Evolutionary conservation across 1,140 invertebrate genomes (phyloP).

Genomic region (Polyergus mexicanus): DNA sequence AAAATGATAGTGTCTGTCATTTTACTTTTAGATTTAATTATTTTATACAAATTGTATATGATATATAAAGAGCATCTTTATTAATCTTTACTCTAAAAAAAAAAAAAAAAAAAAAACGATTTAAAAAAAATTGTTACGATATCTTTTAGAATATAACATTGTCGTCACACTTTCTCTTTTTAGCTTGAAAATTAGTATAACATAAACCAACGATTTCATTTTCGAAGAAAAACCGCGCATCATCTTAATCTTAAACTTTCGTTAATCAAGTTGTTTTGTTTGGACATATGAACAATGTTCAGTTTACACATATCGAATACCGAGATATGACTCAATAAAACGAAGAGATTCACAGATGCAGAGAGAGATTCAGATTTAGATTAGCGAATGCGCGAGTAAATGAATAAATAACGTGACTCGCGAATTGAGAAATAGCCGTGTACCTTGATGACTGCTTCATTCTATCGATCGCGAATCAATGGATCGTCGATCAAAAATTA

Average conservation of each 20-base stretch:
- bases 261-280: slow-evolving; percentile 25
- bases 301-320: slow-evolving; percentile 1
- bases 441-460: slow-evolving; percentile 68
- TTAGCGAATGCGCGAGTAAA: slow-evolving; percentile 45
- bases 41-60: not conserved
- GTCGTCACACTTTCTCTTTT: not conserved
- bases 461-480: slow-evolving; percentile 33
- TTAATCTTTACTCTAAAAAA: not conserved
- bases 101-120: not conserved
- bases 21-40: not conserved
- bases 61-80: not conserved
- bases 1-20: not conserved
- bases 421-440: slow-evolving; percentile 61
- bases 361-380: slow-evolving; percentile 54
- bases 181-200: not conserved
- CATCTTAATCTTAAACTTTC: slow-evolving; percentile 17
- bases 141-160: too few relatives aligned
- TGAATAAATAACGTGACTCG: slow-evolving; percentile 69
- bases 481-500: slow-evolving; percentile 45
- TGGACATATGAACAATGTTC: slow-evolving; percentile 27
- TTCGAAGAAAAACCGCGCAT: not conserved
- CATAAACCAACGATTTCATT: not conserved
- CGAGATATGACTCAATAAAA: slow-evolving; percentile 48
- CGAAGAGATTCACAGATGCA: slow-evolving; percentile 39
- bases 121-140: too few relatives aligned